phyloP scores from a whole-genome alignment of 2,797 vertebrate genomes.

The Hylomyscus alleni region DNA sequence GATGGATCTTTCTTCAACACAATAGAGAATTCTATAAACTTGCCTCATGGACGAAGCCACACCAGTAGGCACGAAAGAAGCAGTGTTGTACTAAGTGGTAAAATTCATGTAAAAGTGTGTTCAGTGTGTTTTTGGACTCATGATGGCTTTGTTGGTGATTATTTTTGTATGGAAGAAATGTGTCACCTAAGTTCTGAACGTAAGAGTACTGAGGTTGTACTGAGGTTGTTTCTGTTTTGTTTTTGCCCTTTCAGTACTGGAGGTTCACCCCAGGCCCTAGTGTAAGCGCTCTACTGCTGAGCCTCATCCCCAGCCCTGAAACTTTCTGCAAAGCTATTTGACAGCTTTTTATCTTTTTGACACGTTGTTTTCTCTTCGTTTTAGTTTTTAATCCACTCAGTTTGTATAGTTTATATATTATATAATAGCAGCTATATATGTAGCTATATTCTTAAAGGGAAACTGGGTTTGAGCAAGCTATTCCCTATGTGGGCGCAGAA shows the following conservation, averaged over 20 bases:
- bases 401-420: not conserved
- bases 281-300: not conserved
- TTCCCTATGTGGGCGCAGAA: not conserved
- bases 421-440: not conserved
- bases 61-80: not conserved
- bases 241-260: not conserved
- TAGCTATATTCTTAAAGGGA: constrained; percentile 8
- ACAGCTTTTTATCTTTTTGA: not conserved
- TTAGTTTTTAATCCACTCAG: constrained; percentile 2
- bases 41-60: not conserved
- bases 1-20: not conserved
- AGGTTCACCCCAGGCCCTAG: not conserved
- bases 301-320: not conserved
- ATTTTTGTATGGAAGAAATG: not conserved
- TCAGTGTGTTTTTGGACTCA: constrained; percentile 10
- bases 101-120: constrained; percentile 50
- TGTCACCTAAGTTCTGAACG: constrained; percentile 48
- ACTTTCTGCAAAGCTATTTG: not conserved
- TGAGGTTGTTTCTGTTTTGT: constrained; percentile 11
- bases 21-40: constrained; percentile 51
- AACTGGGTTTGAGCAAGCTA: not conserved
- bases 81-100: not conserved
- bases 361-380: not conserved
- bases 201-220: constrained; percentile 24
- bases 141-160: constrained; percentile 47